A percentile compares a stretch with the other conserved stretches of the same genome.
Conservation (phyloP, 1,140 invertebrate species). For the Dolichoris vasculosae region DNA sequence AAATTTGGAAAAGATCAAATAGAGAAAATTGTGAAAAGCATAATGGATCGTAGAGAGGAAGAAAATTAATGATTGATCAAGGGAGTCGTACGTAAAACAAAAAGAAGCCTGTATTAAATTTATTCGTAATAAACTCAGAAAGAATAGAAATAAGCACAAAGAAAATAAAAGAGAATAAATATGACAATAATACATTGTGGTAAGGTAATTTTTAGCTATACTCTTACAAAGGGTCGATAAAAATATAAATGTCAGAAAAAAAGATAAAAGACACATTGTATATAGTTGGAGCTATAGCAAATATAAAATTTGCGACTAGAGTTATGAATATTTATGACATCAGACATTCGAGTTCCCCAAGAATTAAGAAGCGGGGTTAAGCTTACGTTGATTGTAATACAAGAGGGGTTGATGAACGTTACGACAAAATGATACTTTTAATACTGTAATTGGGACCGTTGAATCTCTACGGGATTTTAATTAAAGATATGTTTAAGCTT, state of each 20-base stretch:
- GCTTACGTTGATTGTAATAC: neutral
- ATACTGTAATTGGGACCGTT: constrained; percentile 5
- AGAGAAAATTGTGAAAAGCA: constrained; percentile 14
- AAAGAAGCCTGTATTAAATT: neutral
- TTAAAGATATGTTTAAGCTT: neutral
- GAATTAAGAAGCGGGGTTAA: neutral
- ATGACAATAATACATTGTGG: constrained; percentile 17
- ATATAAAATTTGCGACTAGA: neutral
- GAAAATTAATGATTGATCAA: constrained; percentile 25
- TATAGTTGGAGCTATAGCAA: neutral
- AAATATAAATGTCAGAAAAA: neutral
- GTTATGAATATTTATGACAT: constrained; percentile 40
- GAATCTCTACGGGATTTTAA: neutral
- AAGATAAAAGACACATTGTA: neutral
- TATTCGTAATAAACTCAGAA: constrained; percentile 12
- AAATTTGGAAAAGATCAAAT: neutral
- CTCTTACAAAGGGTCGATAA: neutral
- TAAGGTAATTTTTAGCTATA: constrained; percentile 18
- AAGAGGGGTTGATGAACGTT: neutral
- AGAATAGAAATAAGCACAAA: neutral
- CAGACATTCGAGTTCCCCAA: neutral
- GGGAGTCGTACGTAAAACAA: neutral
- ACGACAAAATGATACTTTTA: constrained; percentile 14
- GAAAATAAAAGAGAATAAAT: constrained; percentile 7
- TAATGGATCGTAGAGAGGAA: constrained; percentile 10